Evolutionary conservation across 2,888 invertebrate species (phyloP).

Genomic region (Ophion obscuratus): DNA sequence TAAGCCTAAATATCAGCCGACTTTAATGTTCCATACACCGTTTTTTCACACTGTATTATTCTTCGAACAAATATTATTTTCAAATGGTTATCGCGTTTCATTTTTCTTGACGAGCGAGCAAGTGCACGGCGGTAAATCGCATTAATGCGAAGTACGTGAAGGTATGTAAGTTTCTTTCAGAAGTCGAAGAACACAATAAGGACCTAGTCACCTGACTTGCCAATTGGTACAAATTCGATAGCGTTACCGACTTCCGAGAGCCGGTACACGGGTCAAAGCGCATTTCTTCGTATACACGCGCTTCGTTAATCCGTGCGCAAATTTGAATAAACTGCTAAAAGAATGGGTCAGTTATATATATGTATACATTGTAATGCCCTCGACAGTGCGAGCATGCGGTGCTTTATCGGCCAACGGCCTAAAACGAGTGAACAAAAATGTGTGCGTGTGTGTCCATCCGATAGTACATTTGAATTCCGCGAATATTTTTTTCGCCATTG

Average conservation of each 20-base stretch:
- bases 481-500: conserved; percentile 43
- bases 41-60: not conserved
- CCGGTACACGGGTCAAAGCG: too few relatives aligned
- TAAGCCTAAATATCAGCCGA: not conserved
- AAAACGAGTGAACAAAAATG: not conserved
- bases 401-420: not conserved
- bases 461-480: conserved; percentile 27
- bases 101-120: not conserved
- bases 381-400: not conserved
- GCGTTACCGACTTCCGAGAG: not conserved
- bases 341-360: not conserved
- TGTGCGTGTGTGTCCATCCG: not conserved
- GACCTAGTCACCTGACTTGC: not conserved
- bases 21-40: not conserved
- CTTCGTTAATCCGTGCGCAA: not conserved
- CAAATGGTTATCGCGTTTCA: not conserved
- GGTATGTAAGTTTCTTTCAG: not conserved
- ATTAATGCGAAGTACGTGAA: not conserved
- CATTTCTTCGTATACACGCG: too few relatives aligned
- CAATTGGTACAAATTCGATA: not conserved
- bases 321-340: not conserved
- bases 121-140: not conserved
- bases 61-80: not conserved
- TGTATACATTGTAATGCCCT: not conserved
- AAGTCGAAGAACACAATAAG: not conserved